Base-by-base conservation (phyloP, 2,888 invertebrate species). In the Andrena minutula region DNA sequence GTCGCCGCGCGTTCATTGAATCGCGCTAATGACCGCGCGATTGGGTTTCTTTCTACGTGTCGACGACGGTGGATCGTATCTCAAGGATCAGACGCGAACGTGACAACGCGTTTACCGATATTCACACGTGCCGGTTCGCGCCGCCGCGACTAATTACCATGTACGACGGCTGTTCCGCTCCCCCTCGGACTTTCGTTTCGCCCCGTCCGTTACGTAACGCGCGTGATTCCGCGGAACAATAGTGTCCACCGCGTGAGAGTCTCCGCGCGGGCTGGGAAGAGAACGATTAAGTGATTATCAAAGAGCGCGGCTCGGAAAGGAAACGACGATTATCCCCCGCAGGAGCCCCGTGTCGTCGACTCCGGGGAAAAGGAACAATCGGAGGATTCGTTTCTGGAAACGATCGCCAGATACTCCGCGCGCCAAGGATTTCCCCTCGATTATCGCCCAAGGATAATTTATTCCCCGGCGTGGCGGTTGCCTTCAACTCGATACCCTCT, bases 91-190 rank as follows among this genome's bases (percentile, higher is more conserved):
- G 7, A 2, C 20, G 12, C 61, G 30, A 61, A 35, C 76, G 71
- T 63, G 77, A 72, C 68, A 35, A 32, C 49, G 68, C 61, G 68
- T 77, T 82, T 72, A 79, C 66, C 82, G 79, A 84, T 76, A 84
- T 90, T 90, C 90, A 86, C 91, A 90, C 90, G 90, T 90, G 86
- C 87, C 77, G 64, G 75, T 88, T 90, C 83, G 80, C 84, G 66
- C 63, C 75, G 71, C 69, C 76, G 56, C 68, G 70, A 26, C 70
- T 87, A 87, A 87, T 87, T 86, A 73, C 63, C 12, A 41, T 16
- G 41, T 12, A 41, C 41, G 41, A 41, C 41, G 26, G 3, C n/a
- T n/a, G 47, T 47, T 1, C 16, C 30, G 63, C 20, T 10, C 4
- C 10, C 56, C 26, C 28, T 10, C 63, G 23, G 41, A 26, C 23